Base-by-base conservation (phyloP, 2,113 vertebrate species). In the Rhinolophus sinicus region DNA sequence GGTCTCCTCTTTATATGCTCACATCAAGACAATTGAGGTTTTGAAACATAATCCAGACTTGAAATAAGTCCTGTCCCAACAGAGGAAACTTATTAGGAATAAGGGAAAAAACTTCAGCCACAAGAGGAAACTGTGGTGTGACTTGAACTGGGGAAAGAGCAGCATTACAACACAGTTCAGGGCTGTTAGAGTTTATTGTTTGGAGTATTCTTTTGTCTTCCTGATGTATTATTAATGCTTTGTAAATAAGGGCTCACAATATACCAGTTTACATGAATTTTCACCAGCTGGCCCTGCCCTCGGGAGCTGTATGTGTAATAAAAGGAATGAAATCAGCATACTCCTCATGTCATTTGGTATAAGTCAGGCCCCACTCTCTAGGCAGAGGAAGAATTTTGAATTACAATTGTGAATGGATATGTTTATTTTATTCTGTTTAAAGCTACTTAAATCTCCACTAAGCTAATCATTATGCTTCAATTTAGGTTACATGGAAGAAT, bases 151-250 rank as follows among this genome's bases (percentile, higher is more conserved):
- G 2, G 18, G 4, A 64, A 76, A 64, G 21, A 82, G 8, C 22
- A 8, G 10, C 5, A 44, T 35, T 2, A 15, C 19, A 38, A 16
- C 9, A 11, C 1, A 19, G 26, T 64, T 80, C 65, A 21, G 65
- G 35, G 15, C 47, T 28, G 62, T 65, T 83, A 40, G 47, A 47
- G 19, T 90, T 95, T 78, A 95, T 78, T 60, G 44, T 92, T 64
- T 70, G 30, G 38, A 70, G 24, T 24, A 72, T 88, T 88, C 52
- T 40, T 97, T 93, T 90, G 84, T 96, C 76, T 95, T 88, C n/a
- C n/a, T 88, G 47, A 88, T 97, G 60, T 77, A 84, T 97, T 93
- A 91, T 94, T 94, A 97, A 96, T 95, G 52, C 21, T 38, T 65
- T 88, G 18, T 76, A 95, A 88, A 94, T 85, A 72, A 96, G 52